These are phyloP conservation scores for Apostichopus parvimensis DNA, from an alignment of 35 echinoderm and acorn worm genomes.

Conservation along the genomic window DNA sequence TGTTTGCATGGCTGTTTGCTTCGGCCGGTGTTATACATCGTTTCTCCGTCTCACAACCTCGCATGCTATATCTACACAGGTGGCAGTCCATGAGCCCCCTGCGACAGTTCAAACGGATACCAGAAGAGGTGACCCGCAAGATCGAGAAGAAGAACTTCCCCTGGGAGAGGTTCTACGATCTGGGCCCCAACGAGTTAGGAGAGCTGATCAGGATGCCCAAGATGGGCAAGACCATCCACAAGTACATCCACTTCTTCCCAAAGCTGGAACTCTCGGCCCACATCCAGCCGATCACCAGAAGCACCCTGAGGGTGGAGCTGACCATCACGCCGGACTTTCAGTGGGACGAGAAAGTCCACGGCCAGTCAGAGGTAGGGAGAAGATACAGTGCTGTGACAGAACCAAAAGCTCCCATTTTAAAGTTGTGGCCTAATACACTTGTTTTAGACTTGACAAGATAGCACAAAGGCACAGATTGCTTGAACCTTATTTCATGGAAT, in stretches of 20 bases:
- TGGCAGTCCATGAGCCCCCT: conserved; percentile 99
- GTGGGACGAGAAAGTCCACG: conserved; percentile 99
- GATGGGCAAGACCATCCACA: conserved; percentile 99
- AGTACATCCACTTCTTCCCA: conserved; percentile 95
- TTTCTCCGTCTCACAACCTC: not conserved
- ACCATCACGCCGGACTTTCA: conserved; percentile 99
- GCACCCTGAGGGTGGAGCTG: conserved; percentile 90
- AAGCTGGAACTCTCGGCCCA: conserved; percentile 91
- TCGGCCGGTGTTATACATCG: not conserved
- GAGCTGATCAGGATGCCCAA: conserved; percentile 99
- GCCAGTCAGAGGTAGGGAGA: conserved; percentile 78
- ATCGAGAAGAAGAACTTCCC: conserved; percentile 99
- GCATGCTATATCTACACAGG: conserved; percentile 34
- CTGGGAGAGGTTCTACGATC: conserved; percentile 98
- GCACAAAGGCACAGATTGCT: too few species aligned
- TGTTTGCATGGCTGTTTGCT: too few species aligned
- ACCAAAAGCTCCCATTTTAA: too few species aligned
- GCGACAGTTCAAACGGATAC: conserved; percentile 93
- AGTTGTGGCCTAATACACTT: too few species aligned
- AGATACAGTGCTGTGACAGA: too few species aligned
- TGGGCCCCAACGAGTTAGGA: conserved; percentile 94
- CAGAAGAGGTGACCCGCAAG: conserved; percentile 94
- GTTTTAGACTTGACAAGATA: too few species aligned
- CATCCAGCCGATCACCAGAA: conserved; percentile 97
- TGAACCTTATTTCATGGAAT: not conserved